Evolutionary conservation across 2,888 invertebrate genomes (phyloP).

Genomic region (Acleris literana): DNA sequence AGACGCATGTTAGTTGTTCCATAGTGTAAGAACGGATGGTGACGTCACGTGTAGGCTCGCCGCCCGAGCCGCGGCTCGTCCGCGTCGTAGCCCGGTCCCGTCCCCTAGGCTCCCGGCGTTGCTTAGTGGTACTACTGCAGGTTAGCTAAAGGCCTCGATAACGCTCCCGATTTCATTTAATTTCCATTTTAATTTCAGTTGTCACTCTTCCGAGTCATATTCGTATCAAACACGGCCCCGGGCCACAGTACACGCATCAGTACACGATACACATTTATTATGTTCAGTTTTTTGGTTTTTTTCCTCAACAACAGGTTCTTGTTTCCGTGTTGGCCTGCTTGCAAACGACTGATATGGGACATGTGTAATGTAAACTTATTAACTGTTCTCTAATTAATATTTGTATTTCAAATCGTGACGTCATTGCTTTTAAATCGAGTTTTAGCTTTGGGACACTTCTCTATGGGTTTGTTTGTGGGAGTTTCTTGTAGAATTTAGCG

Average conservation of each 20-base stretch:
- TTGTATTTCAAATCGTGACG: constrained; percentile 21
- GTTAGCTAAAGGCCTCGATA: constrained; percentile 66
- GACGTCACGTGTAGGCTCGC: constrained; percentile 46
- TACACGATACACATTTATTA: constrained; percentile 66
- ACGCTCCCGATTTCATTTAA: constrained; percentile 55
- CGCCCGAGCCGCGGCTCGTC: not conserved
- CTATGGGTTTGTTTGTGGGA: not conserved
- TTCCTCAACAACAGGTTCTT: constrained; percentile 60
- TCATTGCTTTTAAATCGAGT: constrained; percentile 36
- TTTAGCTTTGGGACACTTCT: not conserved
- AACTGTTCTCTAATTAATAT: constrained; percentile 27
- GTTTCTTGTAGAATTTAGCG: not conserved
- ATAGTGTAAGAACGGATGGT: constrained; percentile 55
- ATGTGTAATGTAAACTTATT: constrained; percentile 34
- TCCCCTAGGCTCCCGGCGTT: constrained; percentile 65
- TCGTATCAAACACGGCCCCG: constrained; percentile 73
- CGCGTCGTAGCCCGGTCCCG: constrained; percentile 49
- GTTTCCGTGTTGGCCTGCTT: constrained; percentile 72
- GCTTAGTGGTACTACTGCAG: constrained; percentile 62
- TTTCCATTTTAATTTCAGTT: constrained; percentile 54
- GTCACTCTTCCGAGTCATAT: constrained; percentile 76
- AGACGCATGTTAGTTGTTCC: constrained; percentile 71
- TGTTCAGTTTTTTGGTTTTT: constrained; percentile 46
- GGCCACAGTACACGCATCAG: constrained; percentile 68
- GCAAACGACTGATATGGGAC: constrained; percentile 68